Conservation (phyloP, 2,797 vertebrate genomes). For the Vespertilio murinus region DNA sequence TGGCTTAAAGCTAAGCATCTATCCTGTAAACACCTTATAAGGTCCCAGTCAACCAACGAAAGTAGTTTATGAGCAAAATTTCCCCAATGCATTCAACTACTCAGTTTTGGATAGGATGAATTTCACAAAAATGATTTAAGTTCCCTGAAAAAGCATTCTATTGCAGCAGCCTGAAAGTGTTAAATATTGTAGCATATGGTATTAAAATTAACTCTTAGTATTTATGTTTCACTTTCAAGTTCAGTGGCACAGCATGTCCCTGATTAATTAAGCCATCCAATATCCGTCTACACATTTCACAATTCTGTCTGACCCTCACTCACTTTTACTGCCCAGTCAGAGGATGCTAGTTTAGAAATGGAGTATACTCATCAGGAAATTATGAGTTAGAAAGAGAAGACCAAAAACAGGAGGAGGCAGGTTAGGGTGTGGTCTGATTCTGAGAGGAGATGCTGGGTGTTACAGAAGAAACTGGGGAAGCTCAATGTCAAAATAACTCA, state of each 20-base stretch:
- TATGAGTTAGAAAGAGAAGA: conserved; percentile 1
- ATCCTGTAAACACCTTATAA: neutral
- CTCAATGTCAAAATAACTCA: neutral
- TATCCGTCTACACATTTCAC: conserved; percentile 3
- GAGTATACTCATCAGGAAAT: conserved; percentile 42
- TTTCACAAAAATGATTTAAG: conserved; percentile 10
- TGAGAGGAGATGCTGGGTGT: neutral
- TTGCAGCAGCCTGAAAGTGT: neutral
- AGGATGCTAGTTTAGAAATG: conserved; percentile 49
- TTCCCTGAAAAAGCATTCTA: neutral
- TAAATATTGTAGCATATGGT: neutral
- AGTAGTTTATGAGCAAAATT: neutral
- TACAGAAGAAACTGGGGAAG: neutral
- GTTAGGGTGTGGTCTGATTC: neutral
- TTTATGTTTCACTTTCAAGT: conserved; percentile 3
- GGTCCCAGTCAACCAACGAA: neutral
- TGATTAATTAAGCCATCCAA: neutral
- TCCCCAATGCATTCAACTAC: neutral
- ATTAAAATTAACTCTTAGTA: conserved; percentile 6
- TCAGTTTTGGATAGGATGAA: neutral
- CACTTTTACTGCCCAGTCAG: neutral
- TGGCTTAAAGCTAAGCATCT: neutral
- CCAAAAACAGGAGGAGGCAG: neutral
- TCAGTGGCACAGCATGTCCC: neutral
- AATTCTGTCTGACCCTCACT: conserved; percentile 35